Evolutionary conservation across 2,797 vertebrate species (phyloP), one percentile per base, ranked within the genome.

Genomic region (Pantherophis vulpinus): DNA sequence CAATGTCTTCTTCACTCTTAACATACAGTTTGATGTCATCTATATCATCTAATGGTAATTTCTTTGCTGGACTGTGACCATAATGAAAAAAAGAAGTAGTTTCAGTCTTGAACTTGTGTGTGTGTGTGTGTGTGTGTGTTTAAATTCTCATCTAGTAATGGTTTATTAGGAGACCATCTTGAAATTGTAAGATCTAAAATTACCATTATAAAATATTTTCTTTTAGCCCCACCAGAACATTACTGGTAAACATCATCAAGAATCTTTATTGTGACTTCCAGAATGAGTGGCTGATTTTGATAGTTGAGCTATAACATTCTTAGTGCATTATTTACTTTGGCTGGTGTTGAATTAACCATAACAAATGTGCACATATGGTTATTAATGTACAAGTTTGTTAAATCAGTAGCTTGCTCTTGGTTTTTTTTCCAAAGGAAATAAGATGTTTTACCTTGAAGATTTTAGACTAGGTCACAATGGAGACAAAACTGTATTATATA

Each of bases 301-400:
- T 87, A 66, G 74, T 37, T 92, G 88, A 89, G 66, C 54, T n/a
- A 18, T 87, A 90, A 89, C 74, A 32, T n/a, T 92, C 27, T 70
- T 89, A 55, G 58, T 93, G 54, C 25, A 66, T 89, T 56, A 88
- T 86, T 91, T 86, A 89, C 58, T 91, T 60, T 86, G 37, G 51
- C 42, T 63, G 58, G 70, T 86, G 59, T 58, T 70, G 74, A 20
- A 89, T 89, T 93, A 93, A 89, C 58, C 58, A 42, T 83, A 90
- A 25, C 12, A 87, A 63, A 87, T 51, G 9, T 66, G 63, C 23
- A 47, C 89, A 25, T 23, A 47, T 70, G 56, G 51, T 89, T 54
- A 23, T 93, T 86, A 89, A 58, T n/a, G 25, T 29, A 74, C 63
- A 86, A 88, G 32, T 1, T 20, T 63, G 87, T n/a, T 89, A 63